Evolutionary conservation across 2,797 vertebrate genomes (phyloP).

Genomic region (Enteromius mattozi): DNA sequence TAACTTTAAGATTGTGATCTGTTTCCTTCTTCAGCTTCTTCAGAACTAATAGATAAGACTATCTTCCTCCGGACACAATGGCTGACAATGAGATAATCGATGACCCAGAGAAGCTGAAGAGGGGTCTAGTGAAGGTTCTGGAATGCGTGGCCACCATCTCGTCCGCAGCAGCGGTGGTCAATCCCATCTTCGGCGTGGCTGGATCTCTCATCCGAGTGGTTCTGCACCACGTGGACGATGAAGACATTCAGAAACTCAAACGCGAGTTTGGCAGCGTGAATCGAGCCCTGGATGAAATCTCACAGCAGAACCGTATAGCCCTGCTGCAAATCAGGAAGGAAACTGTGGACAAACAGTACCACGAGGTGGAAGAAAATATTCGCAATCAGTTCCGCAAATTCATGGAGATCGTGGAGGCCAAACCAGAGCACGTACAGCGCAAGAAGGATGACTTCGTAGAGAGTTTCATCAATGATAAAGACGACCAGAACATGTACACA

Average conservation of each 20-base stretch:
- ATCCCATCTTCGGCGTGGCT: conserved; percentile 82
- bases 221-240: conserved; percentile 79
- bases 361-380: conserved; percentile 77
- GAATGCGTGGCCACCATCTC: conserved; percentile 80
- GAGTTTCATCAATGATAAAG: conserved; percentile 74
- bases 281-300: conserved; percentile 73
- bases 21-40: conserved; percentile 28
- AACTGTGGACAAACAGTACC: conserved; percentile 79
- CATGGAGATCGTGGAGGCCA: conserved; percentile 79
- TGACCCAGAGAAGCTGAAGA: conserved; percentile 61
- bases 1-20: neutral
- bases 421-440: conserved; percentile 63
- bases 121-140: conserved; percentile 75
- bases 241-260: conserved; percentile 80
- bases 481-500: conserved; percentile 83
- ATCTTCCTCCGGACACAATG: conserved; percentile 45
- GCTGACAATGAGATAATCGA: conserved; percentile 53
- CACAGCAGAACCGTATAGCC: conserved; percentile 66
- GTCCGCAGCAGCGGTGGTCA: conserved; percentile 80
- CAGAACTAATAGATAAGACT: neutral
- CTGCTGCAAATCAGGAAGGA: conserved; percentile 79
- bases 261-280: conserved; percentile 77
- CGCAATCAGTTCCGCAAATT: conserved; percentile 81
- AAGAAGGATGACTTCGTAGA: conserved; percentile 74
- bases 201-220: conserved; percentile 82